A percentile compares a stretch with the other conserved stretches of the same genome.
Evolutionary conservation across 2,797 vertebrate genomes (phyloP).

Genomic region (Gadopsis bispinosus): DNA sequence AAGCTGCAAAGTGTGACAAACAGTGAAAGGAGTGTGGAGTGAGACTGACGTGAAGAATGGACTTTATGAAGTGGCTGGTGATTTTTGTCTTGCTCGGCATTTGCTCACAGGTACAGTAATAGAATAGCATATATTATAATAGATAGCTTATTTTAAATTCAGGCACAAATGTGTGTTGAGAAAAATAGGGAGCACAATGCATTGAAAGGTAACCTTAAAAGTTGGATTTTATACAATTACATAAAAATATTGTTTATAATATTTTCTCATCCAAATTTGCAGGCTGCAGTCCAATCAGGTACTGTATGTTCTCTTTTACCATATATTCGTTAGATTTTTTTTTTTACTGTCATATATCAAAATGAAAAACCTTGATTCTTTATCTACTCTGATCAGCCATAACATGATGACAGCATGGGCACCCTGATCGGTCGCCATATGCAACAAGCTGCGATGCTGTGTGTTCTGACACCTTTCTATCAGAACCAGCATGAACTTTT

Average conservation of each 20-base stretch:
- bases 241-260: conserved; percentile 11
- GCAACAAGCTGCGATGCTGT: too few relatives aligned
- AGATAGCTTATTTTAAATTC: not conserved
- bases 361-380: conserved; percentile 1
- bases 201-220: not conserved
- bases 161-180: not conserved
- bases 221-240: not conserved
- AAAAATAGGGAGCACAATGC: not conserved
- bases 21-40: conserved; percentile 13
- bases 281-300: conserved; percentile 84
- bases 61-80: conserved; percentile 60
- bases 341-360: not conserved
- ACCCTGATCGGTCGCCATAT: too few relatives aligned
- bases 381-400: too few relatives aligned
- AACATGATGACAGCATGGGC: too few relatives aligned
- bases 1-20: conserved; percentile 33
- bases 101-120: conserved; percentile 78
- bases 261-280: conserved; percentile 70
- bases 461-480: too few relatives aligned
- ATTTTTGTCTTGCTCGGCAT: conserved; percentile 68
- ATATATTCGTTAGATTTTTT: not conserved
- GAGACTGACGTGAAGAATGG: conserved; percentile 63
- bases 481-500: too few relatives aligned
- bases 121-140: not conserved
- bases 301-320: conserved; percentile 58